Evolutionary conservation across 2,888 invertebrate genomes (phyloP), one percentile per base, ranked within the genome.

Genomic region (Luperina nickerlii): DNA sequence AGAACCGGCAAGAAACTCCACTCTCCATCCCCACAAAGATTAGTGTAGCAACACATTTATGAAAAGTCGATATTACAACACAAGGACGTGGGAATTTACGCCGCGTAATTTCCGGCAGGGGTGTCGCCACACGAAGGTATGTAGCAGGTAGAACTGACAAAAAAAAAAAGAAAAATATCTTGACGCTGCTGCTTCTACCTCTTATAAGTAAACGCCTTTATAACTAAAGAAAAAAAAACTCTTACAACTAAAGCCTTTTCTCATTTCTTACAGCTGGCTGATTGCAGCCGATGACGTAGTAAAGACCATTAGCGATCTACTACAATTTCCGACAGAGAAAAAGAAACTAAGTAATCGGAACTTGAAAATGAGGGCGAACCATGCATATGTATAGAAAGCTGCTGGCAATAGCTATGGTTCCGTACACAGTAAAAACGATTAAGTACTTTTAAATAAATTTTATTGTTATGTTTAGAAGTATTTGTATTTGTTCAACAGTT

Each of bases 271-370:
- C 66, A 66, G 27, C 9, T 78, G 68, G 27, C 9, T 78, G 74
- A 82, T 84, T 74, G 57, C 68, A 42, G 42, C 24, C 11, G 79
- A 68, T 79, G 20, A 48, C 62, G 60, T 42, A 57, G 68, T 8
- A n/a, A n/a, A 65, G 48, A 45, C 70, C 72, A 83, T 79, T 83
- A 86, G 60, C 63, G 66, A 71, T 69, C 76, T 42, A 68, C 63
- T 74, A 62, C 67, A 76, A 83, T 83, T 68, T 83, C 83, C 74
- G 87, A 68, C 71, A 13, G 13, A 84, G 67, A 20, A 79, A 70
- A 82, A 78, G 71, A 54, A 82, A 66, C 60, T 51, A 45, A 66
- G 81, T 73, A 79, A 74, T 74, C 32, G 67, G 74, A 74, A 68
- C 81, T 83, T 60, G 78, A 32, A 65, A 78, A 82, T 67, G 84